phyloP scores from a whole-genome alignment of 2,888 invertebrate species.

The Lochmaea capreae region DNA sequence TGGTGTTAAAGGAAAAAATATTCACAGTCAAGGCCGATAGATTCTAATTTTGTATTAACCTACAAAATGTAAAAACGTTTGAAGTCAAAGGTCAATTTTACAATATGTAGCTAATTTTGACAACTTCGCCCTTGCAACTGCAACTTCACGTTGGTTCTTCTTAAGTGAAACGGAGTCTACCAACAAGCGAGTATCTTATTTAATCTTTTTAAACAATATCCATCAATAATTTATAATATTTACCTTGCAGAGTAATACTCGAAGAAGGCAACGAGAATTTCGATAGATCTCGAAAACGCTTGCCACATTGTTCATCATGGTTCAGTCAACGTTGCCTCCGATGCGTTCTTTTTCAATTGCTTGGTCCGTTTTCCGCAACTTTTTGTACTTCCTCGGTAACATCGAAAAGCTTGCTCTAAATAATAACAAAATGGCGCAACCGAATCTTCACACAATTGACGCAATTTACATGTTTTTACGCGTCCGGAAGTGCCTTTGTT shows the following conservation, averaged over 20 bases:
- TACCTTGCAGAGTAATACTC: conserved; percentile 84
- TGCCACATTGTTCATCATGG: conserved; percentile 75
- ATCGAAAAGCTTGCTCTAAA: conserved; percentile 32
- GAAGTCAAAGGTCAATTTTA: too few species aligned
- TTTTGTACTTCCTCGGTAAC: conserved; percentile 24
- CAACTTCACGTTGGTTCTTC: too few species aligned
- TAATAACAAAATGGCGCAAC: not conserved
- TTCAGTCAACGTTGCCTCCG: conserved; percentile 34
- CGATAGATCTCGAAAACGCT: conserved; percentile 82
- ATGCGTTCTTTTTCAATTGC: conserved; percentile 14
- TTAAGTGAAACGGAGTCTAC: too few species aligned
- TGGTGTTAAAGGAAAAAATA: too few species aligned
- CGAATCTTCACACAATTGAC: conserved; percentile 17
- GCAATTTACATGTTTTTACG: conserved; percentile 19
- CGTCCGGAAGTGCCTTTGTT: conserved; percentile 3
- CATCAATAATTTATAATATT: conserved; percentile 47
- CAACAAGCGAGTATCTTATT: too few species aligned
- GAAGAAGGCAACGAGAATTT: conserved; percentile 85
- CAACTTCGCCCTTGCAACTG: too few species aligned
- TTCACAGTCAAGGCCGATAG: too few species aligned
- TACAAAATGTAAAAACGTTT: too few species aligned
- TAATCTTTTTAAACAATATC: too few species aligned
- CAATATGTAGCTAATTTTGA: too few species aligned
- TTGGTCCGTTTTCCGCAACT: not conserved
- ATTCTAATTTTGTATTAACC: too few species aligned